Conservation (phyloP, 2,888 invertebrate genomes). For the Ischnura elegans region DNA sequence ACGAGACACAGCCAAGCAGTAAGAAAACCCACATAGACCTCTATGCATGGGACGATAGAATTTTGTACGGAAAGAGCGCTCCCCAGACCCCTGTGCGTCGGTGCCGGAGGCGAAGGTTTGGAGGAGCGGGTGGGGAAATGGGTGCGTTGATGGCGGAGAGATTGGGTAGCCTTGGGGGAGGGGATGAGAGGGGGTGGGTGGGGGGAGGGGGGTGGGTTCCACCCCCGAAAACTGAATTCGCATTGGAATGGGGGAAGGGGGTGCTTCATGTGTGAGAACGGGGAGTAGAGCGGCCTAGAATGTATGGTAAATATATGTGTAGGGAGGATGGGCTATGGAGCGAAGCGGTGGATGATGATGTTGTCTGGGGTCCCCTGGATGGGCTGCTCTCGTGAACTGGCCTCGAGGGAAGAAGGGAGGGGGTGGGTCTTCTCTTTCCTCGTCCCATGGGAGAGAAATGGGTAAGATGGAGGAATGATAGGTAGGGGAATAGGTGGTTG, state of each 20-base stretch:
- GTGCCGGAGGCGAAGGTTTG: not conserved
- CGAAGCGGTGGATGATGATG: not conserved
- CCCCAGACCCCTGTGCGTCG: not conserved
- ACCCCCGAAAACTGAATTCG: not conserved
- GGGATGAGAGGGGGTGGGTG: not conserved
- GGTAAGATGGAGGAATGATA: not conserved
- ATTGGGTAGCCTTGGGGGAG: not conserved
- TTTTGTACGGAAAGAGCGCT: no score
- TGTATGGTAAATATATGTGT: conserved; percentile 35
- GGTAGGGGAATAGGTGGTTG: not conserved
- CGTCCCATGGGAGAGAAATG: not conserved
- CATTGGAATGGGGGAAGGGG: not conserved
- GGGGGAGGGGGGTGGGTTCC: not conserved
- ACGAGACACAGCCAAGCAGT: no score
- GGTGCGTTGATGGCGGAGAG: not conserved
- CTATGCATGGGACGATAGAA: no score
- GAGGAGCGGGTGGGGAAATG: not conserved
- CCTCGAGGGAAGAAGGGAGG: not conserved
- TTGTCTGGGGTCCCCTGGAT: not conserved
- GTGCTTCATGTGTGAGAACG: not conserved
- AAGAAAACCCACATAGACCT: no score
- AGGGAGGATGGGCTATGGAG: not conserved
- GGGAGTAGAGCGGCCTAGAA: not conserved
- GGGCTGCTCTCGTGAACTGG: not conserved
- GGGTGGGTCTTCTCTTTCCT: not conserved